Base-by-base conservation (phyloP, 2,888 invertebrate genomes). In the Lasioglossum malachurum region DNA sequence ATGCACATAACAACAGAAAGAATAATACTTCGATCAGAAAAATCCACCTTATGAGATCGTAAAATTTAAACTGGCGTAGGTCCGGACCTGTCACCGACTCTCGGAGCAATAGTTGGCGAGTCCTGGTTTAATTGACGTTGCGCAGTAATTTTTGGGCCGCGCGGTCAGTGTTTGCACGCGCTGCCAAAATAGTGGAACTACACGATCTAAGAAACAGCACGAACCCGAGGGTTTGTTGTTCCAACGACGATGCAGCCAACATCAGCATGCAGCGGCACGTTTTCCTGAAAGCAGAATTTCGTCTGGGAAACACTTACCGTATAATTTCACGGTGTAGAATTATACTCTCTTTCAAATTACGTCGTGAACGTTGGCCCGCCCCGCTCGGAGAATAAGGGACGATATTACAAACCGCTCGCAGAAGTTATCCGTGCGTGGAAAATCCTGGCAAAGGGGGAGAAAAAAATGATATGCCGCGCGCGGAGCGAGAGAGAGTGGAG, bases 341-440 rank as follows among this genome's bases (percentile, higher is more conserved):
- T 23, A 71, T 71, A 41, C 71, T 57, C 57, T 57, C n/a, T 71
- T 41, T 38, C 41, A 71, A 41, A 71, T 41, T 38, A 71, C n/a
- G n/a, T n/a, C 41, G 23, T 12, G 71, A 71, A 71, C 71, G 41
- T n/a, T 3, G 38, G 23, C 38, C 23, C 23, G 23, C n/a, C 41
- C 23, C 23, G n/a, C n/a, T 12, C 5, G 7, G 14, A 71, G 41
- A 71, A 71, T 41, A 41, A 41, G 41, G 19, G n/a, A 74, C 57
- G 46, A 77, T 74, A 69, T 41, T 35, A 19, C 41, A 27, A n/a
- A 19, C 35, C 38, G 64, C 57, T 71, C 80, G 35, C 46, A 35
- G 31, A 76, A 83, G 83, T 80, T 76, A 83, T 67, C 80, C 76
- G 76, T 76, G 41, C 73, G 74, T 85, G 46, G 60, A 80, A 41